Conservation (phyloP, 2,113 vertebrate genomes). For the Thalassoma bifasciatum region DNA sequence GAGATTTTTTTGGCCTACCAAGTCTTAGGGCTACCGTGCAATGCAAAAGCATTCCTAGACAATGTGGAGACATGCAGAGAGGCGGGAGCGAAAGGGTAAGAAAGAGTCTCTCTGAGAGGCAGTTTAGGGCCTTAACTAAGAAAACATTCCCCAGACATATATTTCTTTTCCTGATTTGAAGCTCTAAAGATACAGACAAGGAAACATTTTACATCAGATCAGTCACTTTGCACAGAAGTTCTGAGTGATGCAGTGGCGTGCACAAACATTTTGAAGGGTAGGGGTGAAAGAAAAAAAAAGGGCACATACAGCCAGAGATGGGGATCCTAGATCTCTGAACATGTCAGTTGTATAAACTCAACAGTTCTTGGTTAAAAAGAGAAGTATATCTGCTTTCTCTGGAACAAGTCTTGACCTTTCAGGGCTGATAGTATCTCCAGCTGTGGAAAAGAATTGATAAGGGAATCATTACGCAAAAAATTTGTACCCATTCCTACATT, state of each 20-base stretch:
- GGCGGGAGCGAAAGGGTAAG: conserved; percentile 16
- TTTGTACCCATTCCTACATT: too few species aligned
- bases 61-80: conserved; percentile 49
- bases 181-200: conserved; percentile 16
- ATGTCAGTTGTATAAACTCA: too few species aligned
- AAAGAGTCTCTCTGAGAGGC: conserved; percentile 28
- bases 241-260: too few species aligned
- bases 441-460: too few species aligned
- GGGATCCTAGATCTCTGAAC: too few species aligned
- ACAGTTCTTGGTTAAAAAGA: too few species aligned
- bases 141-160: conserved; percentile 37
- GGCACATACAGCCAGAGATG: too few species aligned
- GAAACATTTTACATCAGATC: not conserved
- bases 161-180: conserved; percentile 21
- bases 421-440: too few species aligned
- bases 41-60: conserved; percentile 53
- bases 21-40: conserved; percentile 35
- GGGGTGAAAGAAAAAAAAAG: not conserved
- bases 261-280: too few species aligned
- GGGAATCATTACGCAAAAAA: too few species aligned
- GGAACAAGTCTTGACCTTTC: too few species aligned
- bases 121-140: conserved; percentile 15
- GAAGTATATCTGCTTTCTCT: too few species aligned
- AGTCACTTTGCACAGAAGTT: not conserved
- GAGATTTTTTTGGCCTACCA: conserved; percentile 43